Conservation (phyloP, 2,888 invertebrate genomes). For the Argynnis bischoffii region DNA sequence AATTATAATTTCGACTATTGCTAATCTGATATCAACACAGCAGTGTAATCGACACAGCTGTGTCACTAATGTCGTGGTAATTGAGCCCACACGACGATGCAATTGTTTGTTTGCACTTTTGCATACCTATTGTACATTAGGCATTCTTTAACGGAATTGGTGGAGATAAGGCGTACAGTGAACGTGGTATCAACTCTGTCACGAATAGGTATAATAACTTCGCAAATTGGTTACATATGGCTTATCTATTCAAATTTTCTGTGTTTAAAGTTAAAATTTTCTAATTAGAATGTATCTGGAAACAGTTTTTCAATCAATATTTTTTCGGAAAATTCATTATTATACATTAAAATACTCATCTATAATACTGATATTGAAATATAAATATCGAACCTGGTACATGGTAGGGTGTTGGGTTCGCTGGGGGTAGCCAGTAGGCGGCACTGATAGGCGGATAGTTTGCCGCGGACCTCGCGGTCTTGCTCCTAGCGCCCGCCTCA, state of each 20-base stretch:
- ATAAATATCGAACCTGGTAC: conserved; percentile 86
- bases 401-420: conserved; percentile 90
- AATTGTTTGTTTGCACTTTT: conserved; percentile 36
- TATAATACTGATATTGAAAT: not conserved
- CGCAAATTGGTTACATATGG: no score
- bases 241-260: no score
- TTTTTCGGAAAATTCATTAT: no score
- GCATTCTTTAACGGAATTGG: conserved; percentile 17
- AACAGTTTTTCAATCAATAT: no score
- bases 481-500: conserved; percentile 75
- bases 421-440: conserved; percentile 92
- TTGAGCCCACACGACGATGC: conserved; percentile 28
- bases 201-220: not conserved
- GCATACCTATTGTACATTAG: conserved; percentile 23
- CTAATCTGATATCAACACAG: conserved; percentile 31
- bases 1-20: conserved; percentile 12
- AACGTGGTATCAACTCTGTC: conserved; percentile 26
- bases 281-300: no score
- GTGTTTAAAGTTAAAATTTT: no score
- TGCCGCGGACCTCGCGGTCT: conserved; percentile 59
- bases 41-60: conserved; percentile 23
- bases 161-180: conserved; percentile 35
- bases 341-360: not conserved
- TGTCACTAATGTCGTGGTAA: conserved; percentile 29
- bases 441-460: conserved; percentile 91